Conservation (phyloP, 2,797 vertebrate species). For the Muraenolepis orangiensis region DNA sequence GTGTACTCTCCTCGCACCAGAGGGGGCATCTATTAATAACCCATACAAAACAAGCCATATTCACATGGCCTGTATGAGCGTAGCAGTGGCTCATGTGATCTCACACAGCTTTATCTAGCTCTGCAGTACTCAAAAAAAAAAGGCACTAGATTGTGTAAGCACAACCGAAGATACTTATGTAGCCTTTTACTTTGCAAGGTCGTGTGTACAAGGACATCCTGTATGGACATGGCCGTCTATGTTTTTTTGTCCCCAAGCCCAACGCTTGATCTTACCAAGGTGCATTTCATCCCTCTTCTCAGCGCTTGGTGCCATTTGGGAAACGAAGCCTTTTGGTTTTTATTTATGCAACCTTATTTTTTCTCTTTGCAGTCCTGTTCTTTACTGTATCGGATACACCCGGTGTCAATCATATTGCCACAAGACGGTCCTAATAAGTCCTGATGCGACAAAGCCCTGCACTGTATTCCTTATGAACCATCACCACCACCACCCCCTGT, state of each 20-base stretch:
- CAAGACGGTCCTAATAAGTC: no score
- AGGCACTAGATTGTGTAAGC: not conserved
- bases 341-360: no score
- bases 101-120: not conserved
- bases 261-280: not conserved
- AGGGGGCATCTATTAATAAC: constrained; percentile 8
- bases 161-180: not conserved
- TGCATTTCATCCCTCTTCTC: not conserved
- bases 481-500: not conserved
- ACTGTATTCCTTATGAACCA: not conserved
- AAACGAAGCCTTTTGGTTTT: not conserved
- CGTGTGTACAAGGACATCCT: no score
- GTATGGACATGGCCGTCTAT: not conserved
- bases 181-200: not conserved
- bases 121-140: no score
- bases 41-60: not conserved
- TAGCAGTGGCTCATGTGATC: not conserved
- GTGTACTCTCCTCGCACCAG: not conserved
- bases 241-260: not conserved
- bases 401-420: not conserved
- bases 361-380: not conserved
- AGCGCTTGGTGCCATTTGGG: not conserved
- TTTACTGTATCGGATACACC: not conserved
- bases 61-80: not conserved
- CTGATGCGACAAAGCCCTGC: not conserved